Evolutionary conservation across 1,140 invertebrate genomes (phyloP), one percentile per base, ranked within the genome.

Genomic region (Helicorthomorpha holstii): DNA sequence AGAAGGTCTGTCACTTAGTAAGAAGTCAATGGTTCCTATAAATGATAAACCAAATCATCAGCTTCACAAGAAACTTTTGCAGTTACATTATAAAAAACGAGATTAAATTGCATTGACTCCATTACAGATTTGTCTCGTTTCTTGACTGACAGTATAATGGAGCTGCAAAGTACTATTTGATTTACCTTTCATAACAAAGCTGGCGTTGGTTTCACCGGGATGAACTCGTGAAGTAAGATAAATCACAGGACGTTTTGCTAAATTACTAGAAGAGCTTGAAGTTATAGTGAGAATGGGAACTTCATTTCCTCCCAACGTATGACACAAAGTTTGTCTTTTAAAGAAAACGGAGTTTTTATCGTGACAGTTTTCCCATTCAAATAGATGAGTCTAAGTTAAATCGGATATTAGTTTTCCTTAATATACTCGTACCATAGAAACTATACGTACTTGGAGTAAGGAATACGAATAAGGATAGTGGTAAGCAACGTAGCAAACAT

Each of bases 381-480:
- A 22, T 22, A 46, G 21, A 46, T 46, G 44, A 21, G 44, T 46
- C 44, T 46, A 22, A 46, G 44, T 46, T 12, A 46, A 22, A 21
- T 22, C 7, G 44, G 19, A 46, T 7, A 46, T 22, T 46, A 46
- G 12, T 10, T 22, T 46, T 12, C 44, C 21, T 12, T 22, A 21
- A 7, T 46, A 10, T 46, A 46, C 7, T 12, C 4, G 44, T 46
- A 7, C 4, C 4, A 21, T 25, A 25, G 4, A 7, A 12, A 46
- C 19, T 7, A 25, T 46, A 63, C 69, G 63, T 57, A 81, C 80
- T 74, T 82, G 69, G 56, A 92, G 66, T 60, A 77, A 76, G 12
- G 83, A 82, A 62, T 94, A 97, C 0, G 91, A 94, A 67, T 97
- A 98, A 0, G 94, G 94, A 65, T 92, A 97, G 67, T 91, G 93